Base-by-base conservation (phyloP, 2,888 invertebrate genomes). In the Drosophila nigritarsus region DNA sequence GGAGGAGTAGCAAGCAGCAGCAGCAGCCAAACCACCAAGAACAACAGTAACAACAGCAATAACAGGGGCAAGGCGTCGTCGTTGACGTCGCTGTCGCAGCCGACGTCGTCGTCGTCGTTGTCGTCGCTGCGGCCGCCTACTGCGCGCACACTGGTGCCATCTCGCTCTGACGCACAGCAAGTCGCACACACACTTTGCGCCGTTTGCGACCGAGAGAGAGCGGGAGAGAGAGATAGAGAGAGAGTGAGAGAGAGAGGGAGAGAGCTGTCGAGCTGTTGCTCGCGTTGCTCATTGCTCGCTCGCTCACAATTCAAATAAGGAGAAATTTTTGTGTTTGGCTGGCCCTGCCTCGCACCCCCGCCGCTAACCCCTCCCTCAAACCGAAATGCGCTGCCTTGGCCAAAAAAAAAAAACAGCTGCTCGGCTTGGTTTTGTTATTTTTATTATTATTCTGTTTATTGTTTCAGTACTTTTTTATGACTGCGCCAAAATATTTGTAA, bases 401-500 rank as follows among this genome's bases (percentile, higher is more conserved):
- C 64, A 58, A 75, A 29, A 55, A 40, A 38, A n/a, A 55, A 34
- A 78, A 81, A 82, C 87, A 83, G 80, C 78, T 81, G 84, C 83
- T 79, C 64, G 64, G 76, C 67, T 85, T 85, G 86, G 60, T 79
- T 80, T 73, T 71, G 72, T 83, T 82, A 70, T 85, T 84, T 75
- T 89, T 75, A 77, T 73, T 59, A 89, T 82, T 84, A 78, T 75
- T 83, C 66, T 83, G 77, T 82, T 83, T 83, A 78, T 76, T 80
- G 66, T 75, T 75, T 80, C 74, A 78, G 78, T 69, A 49, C 45
- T 76, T 76, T 73, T 82, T 68, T 82, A 72, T 71, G 69, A 79
- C 75, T 86, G 75, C 89, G 81, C 87, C 81, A 89, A 84, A 84
- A 88, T 88, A 83, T 83, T 83, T 85, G 82, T 89, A 85, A 87